Percentiles rank a stretch among this genome's conserved stretches.
Evolutionary conservation across 2,888 invertebrate species (phyloP).

Genomic region (Liodrosophila aerea): DNA sequence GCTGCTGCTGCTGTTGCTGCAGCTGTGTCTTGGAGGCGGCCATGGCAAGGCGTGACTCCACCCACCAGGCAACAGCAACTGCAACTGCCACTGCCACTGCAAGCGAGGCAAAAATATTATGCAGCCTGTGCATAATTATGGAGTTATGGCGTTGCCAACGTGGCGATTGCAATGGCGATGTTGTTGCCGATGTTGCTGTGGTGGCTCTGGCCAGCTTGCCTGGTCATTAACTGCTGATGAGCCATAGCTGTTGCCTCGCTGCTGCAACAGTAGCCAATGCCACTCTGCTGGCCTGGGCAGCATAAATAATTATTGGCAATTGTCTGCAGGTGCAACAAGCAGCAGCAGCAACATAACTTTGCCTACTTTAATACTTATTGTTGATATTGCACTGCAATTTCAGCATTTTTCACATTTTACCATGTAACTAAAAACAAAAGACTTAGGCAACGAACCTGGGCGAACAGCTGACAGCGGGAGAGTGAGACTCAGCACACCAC

Average conservation of each 20-base stretch:
- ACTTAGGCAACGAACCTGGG: slow-evolving; percentile 74
- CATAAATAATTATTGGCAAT: slow-evolving; percentile 80
- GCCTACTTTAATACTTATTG: slow-evolving; percentile 68
- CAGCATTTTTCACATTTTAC: slow-evolving; percentile 72
- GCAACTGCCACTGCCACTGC: slow-evolving; percentile 19
- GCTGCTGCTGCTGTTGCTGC: slow-evolving; percentile 39
- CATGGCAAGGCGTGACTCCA: slow-evolving; percentile 66
- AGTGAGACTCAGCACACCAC: slow-evolving; percentile 6
- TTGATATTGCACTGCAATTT: slow-evolving; percentile 74
- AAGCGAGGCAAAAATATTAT: slow-evolving; percentile 50
- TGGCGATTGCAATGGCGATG: slow-evolving; percentile 66
- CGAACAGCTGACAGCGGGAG: slow-evolving; percentile 22
- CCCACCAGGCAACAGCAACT: slow-evolving; percentile 50
- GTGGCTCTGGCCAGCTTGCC: slow-evolving; percentile 46
- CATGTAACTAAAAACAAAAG: slow-evolving; percentile 64
- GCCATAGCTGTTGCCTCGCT: slow-evolving; percentile 48
- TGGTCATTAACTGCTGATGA: slow-evolving; percentile 78
- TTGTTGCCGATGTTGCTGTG: slow-evolving; percentile 11
- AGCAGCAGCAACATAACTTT: slow-evolving; percentile 42
- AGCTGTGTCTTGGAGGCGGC: slow-evolving; percentile 32
- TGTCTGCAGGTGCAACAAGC: slow-evolving; percentile 76
- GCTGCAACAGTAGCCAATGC: slow-evolving; percentile 72
- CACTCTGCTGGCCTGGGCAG: slow-evolving; percentile 48
- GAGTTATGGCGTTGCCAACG: slow-evolving; percentile 62
- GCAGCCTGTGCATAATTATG: slow-evolving; percentile 73